Conservation (phyloP, 2,113 vertebrate species). For the Progne subis region DNA sequence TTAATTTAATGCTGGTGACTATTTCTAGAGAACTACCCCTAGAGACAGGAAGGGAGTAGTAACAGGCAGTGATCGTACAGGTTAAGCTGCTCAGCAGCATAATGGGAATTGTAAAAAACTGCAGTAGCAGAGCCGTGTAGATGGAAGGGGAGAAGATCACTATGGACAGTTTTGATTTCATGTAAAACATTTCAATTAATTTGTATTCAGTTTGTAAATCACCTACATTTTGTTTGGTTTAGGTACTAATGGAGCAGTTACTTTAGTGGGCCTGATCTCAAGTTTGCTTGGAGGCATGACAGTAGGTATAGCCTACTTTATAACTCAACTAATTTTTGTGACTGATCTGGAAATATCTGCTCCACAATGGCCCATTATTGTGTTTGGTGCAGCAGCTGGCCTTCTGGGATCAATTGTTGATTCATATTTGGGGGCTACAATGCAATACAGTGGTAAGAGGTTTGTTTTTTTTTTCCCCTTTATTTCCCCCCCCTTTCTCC, state of each 20-base stretch:
- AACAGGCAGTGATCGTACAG: background rate
- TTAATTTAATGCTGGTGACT: background rate
- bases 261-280: slow-evolving; percentile 82
- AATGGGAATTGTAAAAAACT: background rate
- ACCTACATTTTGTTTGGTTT: slow-evolving; percentile 3
- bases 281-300: slow-evolving; percentile 87
- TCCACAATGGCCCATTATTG: slow-evolving; percentile 91
- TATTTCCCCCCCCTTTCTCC: fast-evolving
- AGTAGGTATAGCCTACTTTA: slow-evolving; percentile 86
- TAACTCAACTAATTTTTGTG: slow-evolving; percentile 84
- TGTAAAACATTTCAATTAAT: background rate
- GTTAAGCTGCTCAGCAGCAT: background rate
- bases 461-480: background rate
- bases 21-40: background rate
- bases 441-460: slow-evolving; percentile 93
- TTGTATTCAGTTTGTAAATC: background rate
- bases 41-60: background rate
- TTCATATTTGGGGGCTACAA: slow-evolving; percentile 91
- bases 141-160: background rate
- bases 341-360: slow-evolving; percentile 83
- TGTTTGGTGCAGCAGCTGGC: slow-evolving; percentile 86
- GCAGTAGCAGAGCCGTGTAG: background rate
- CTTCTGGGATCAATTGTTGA: slow-evolving; percentile 92
- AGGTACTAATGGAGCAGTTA: slow-evolving; percentile 96
- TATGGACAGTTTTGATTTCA: background rate